Evolutionary conservation across 92 coral and sea anemone species (phyloP), one percentile per base, ranked within the genome.

Genomic region (Plumapathes pennacea): DNA sequence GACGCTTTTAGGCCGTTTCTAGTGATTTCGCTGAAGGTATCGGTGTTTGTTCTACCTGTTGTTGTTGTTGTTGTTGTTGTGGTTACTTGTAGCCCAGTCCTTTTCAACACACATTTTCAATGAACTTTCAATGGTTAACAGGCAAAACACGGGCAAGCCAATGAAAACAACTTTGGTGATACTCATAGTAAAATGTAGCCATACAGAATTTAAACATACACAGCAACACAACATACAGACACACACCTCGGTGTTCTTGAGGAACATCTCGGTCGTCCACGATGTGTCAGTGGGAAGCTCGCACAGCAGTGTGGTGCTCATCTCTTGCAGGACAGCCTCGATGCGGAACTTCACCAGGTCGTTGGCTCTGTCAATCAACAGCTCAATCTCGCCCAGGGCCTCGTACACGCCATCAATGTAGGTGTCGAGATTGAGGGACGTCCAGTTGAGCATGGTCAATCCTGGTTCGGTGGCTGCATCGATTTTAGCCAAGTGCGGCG

Each of bases 401-500:
- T 89, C 95, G 23, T 89, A 89, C 37, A 89, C 97, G n/a, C 86
- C 71, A 14, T 89, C 97, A 40, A 86, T 38, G 54, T 76, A 89
- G 0, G 95, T 57, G 42, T 83, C 85, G 1, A 89, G 83, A 38
- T 89, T 89, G 11, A 89, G 83, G 5, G 97, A 89, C 0, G 97
- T 89, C 97, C 97, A 89, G 86, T 81, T 89, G 9, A 89, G 41
- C 97, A 89, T 89, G 30, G 95, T 72, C n/a, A 89, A 60, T 17
- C 97, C 97, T 5, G 97, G 97, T 4, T 89, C 97, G 14, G 86
- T 60, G 12, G 97, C 95, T 23, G 97, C 97, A 1, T 89, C 95
- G 10, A 89, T 80, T 46, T 89, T 89, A 9, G 97, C 89, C 12
- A 89, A 52, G 67, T 89, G 97, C 15, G 97, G 97, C 7, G 95